Percentiles rank a stretch among this genome's conserved stretches.
phyloP scores from a whole-genome alignment of 1,140 invertebrate species.

The Zaprionus kolodkinae region DNA sequence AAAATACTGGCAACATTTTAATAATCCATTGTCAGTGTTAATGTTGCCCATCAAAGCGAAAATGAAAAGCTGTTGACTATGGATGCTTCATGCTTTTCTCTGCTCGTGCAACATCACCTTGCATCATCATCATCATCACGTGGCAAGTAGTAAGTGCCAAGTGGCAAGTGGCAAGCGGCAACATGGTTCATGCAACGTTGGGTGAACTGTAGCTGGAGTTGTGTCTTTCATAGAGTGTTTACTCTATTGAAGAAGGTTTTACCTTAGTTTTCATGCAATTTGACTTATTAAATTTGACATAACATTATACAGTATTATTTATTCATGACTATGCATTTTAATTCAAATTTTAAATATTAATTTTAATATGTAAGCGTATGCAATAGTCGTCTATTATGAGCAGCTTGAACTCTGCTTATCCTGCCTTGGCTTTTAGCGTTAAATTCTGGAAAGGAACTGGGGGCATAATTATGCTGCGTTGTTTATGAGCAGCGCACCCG shows the following conservation, averaged over 20 bases:
- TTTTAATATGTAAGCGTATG: no score
- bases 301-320: no score
- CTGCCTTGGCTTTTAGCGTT: conserved; percentile 13
- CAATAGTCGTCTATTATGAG: not conserved
- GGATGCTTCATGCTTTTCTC: not conserved
- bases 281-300: no score
- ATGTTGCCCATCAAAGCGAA: conserved; percentile 44
- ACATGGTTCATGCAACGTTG: not conserved
- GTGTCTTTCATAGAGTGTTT: not conserved
- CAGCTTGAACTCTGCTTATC: not conserved
- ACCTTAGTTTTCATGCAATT: not conserved
- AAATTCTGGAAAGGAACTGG: conserved; percentile 38
- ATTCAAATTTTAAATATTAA: no score
- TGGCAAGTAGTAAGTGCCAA: conserved; percentile 11
- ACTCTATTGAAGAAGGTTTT: not conserved
- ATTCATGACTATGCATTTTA: no score
- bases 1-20: conserved; percentile 35
- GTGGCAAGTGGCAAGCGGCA: conserved; percentile 16
- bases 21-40: conserved; percentile 61
- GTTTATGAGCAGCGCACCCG: conserved; percentile 43
- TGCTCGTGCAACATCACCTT: not conserved
- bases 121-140: conserved; percentile 11
- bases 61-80: conserved; percentile 1
- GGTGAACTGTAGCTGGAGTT: conserved; percentile 11
- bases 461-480: conserved; percentile 60